phyloP scores from a whole-genome alignment of 2,888 invertebrate genomes.

The Chymomyza caudatula region DNA sequence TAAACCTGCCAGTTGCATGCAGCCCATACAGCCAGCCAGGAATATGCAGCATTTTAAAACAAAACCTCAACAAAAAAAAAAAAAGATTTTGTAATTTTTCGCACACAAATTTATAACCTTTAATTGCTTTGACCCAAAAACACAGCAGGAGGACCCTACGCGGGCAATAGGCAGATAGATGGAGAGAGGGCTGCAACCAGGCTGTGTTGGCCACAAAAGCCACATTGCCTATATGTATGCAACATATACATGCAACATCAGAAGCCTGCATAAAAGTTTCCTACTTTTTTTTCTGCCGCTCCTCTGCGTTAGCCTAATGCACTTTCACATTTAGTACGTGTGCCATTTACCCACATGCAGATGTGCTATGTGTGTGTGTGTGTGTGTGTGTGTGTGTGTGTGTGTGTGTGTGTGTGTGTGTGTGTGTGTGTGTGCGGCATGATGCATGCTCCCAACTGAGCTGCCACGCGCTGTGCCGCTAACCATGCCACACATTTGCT shows the following conservation, averaged over 20 bases:
- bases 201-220: conserved; percentile 52
- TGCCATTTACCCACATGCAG: conserved; percentile 63
- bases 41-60: not conserved
- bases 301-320: conserved; percentile 53
- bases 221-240: conserved; percentile 53
- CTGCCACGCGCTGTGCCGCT: not conserved
- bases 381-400: not conserved
- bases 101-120: conserved; percentile 72
- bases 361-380: not conserved
- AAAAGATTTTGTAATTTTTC: conserved; percentile 59
- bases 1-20: not conserved
- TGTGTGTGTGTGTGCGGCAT: not conserved
- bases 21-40: not conserved
- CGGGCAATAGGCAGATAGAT: not conserved
- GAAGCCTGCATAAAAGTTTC: not conserved
- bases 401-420: not conserved
- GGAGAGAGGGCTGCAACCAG: conserved; percentile 20
- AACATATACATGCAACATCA: not conserved
- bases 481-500: not conserved
- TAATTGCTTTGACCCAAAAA: conserved; percentile 73
- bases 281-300: not conserved
- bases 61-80: conserved; percentile 4
- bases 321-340: conserved; percentile 60
- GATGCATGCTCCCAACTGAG: not conserved
- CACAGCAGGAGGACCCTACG: conserved; percentile 39